These are phyloP conservation scores for Lepidochrysops patricia DNA, from an alignment of 2,888 invertebrate genomes.

Conservation along the genomic window DNA sequence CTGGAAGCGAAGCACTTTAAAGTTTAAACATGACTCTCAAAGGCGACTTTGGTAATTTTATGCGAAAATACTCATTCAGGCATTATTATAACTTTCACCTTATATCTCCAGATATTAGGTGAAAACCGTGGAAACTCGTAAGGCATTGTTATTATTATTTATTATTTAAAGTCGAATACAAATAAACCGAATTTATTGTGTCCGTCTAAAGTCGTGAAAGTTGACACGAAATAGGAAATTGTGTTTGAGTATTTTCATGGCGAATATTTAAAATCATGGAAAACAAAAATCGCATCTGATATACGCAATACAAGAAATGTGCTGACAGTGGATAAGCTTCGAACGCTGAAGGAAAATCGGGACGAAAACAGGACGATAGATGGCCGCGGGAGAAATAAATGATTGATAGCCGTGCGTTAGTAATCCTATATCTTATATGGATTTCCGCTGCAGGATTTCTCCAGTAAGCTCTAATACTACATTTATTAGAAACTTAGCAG, in stretches of 20 bases:
- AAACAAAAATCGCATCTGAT: conserved; percentile 2
- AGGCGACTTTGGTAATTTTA: neutral
- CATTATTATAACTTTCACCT: neutral
- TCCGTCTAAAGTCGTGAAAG: neutral
- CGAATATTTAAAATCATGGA: neutral
- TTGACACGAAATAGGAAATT: neutral
- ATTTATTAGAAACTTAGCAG: conserved; percentile 9
- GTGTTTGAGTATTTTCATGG: neutral
- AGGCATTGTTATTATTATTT: conserved; percentile 6
- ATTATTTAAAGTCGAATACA: too few species aligned
- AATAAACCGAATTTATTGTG: neutral
- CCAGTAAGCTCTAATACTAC: neutral
- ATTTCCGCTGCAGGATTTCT: neutral
- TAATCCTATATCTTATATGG: conserved; percentile 12
- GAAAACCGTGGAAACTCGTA: conserved; percentile 6
- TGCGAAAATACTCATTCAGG: neutral
- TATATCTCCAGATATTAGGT: neutral
- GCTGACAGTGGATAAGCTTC: conserved; percentile 6
- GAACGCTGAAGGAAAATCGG: conserved; percentile 3
- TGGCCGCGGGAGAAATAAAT: conserved; percentile 6
- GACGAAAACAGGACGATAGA: conserved; percentile 7
- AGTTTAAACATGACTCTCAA: neutral
- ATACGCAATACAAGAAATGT: conserved; percentile 8
- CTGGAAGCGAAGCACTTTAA: neutral
- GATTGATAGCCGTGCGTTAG: conserved; percentile 10